Evolutionary conservation across 1,140 invertebrate genomes (phyloP).

Genomic region (Hylaeus volcanicus): DNA sequence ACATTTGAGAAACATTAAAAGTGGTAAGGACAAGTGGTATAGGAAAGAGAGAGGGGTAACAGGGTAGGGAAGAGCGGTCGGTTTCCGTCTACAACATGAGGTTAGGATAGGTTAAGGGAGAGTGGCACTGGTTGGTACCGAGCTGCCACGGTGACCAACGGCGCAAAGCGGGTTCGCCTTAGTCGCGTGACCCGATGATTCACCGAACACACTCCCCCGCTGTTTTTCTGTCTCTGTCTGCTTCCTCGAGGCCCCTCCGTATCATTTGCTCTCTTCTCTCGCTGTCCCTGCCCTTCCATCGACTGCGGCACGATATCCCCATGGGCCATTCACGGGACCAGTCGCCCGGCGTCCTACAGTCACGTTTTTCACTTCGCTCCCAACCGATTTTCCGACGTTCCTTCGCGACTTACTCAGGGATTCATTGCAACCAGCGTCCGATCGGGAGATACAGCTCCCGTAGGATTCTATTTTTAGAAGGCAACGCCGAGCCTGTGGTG

Average conservation of each 20-base stretch:
- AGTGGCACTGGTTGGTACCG: conserved; percentile 69
- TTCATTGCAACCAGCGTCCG: conserved; percentile 24
- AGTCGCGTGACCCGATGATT: conserved; percentile 73
- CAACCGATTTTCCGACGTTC: neutral
- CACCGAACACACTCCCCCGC: conserved; percentile 47
- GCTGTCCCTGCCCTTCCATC: conserved; percentile 52
- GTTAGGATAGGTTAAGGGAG: conserved; percentile 68
- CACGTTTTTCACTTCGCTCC: conserved; percentile 39
- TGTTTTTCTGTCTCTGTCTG: conserved; percentile 21
- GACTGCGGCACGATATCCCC: conserved; percentile 53
- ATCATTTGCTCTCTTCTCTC: neutral
- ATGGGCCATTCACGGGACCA: conserved; percentile 54
- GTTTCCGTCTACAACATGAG: conserved; percentile 46
- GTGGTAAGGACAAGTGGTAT: conserved; percentile 9
- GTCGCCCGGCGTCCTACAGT: conserved; percentile 34
- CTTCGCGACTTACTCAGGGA: conserved; percentile 11
- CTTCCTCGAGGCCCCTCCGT: conserved; percentile 24
- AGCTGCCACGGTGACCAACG: conserved; percentile 25
- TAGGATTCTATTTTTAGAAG: conserved; percentile 19
- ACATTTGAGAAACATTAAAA: conserved; percentile 15
- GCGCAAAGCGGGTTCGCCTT: conserved; percentile 47
- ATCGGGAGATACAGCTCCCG: conserved; percentile 9
- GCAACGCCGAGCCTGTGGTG: neutral
- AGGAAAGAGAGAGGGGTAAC: neutral
- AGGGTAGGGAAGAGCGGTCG: conserved; percentile 21